phyloP scores from a whole-genome alignment of 2,888 invertebrate genomes.

The Macaria notata region DNA sequence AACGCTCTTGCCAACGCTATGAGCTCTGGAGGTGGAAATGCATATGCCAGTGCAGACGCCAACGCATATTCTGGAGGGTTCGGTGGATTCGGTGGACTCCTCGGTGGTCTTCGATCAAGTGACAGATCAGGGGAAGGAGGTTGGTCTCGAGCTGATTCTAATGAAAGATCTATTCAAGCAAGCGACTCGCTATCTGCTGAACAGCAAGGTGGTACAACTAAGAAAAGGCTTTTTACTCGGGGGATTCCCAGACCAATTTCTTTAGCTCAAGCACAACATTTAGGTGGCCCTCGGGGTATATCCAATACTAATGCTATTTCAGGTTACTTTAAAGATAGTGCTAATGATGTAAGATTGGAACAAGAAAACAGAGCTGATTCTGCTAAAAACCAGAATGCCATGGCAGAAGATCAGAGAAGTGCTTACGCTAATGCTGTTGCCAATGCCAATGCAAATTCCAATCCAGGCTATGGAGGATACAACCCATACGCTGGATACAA shows the following conservation, averaged over 20 bases:
- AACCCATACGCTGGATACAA: neutral
- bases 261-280: constrained; percentile 17
- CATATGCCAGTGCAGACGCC: constrained; percentile 8
- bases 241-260: neutral
- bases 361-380: neutral
- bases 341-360: neutral
- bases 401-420: neutral
- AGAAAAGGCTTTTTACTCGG: constrained; percentile 1
- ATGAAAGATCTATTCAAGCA: no score
- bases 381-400: neutral
- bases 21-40: constrained; percentile 9
- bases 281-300: neutral
- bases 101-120: neutral
- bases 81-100: constrained; percentile 13
- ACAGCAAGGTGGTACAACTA: neutral
- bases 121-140: neutral
- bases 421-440: neutral
- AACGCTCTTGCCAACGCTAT: constrained; percentile 20
- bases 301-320: constrained; percentile 1
- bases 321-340: neutral
- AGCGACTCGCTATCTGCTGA: neutral
- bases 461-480: constrained; percentile 16
- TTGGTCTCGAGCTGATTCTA: neutral
- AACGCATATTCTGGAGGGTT: constrained; percentile 8
- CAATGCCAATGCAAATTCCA: constrained; percentile 3